Evolutionary conservation across 2,888 invertebrate species (phyloP), one percentile per base, ranked within the genome.

Genomic region (Bombylius discolor): DNA sequence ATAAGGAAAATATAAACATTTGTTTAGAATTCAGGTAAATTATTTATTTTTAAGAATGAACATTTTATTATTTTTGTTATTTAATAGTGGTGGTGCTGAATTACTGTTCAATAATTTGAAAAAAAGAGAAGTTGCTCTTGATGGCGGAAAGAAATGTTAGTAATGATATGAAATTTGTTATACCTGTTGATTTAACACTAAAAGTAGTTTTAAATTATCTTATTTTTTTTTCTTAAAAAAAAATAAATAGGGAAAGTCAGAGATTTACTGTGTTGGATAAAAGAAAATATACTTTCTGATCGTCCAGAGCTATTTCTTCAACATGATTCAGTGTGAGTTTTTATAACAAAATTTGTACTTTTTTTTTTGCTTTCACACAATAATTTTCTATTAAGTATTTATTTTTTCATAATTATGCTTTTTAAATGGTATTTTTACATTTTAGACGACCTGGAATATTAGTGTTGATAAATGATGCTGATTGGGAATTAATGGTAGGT

Each of bases 391-490:
- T n/a, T 11, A 12, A 32, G 9, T 23, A 49, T 13, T 57, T 76
- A 48, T n/a, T n/a, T n/a, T n/a, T n/a, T n/a, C n/a, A 76, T 74
- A 64, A 61, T 75, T 67, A 11, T 5, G 31, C 4, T 44, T 4
- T 36, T 71, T 53, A 64, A 80, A 80, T 61, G 75, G 8, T 31
- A 14, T 52, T 48, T 14, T 23, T 49, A 9, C 14, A 32, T 53
- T 49, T 13, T 47, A 74, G 73, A 1, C 68, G 96, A 51, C 95
- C 96, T 0, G 97, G 97, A 4, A 97, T 98, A 59, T 74, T 98
- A 51, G 95, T 98, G 1, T 75, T 98, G 4, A 81, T 98, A 9
- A 98, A 98, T 68, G 96, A 98, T 64, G 81, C 88, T 0, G 98
- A 98, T 68, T 98, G 97, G 97, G 96, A 98, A 72, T 75, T 98